Percentiles rank a stretch among this genome's conserved stretches.
Conservation (phyloP, 2,797 vertebrate species). For the Argentina silus region DNA sequence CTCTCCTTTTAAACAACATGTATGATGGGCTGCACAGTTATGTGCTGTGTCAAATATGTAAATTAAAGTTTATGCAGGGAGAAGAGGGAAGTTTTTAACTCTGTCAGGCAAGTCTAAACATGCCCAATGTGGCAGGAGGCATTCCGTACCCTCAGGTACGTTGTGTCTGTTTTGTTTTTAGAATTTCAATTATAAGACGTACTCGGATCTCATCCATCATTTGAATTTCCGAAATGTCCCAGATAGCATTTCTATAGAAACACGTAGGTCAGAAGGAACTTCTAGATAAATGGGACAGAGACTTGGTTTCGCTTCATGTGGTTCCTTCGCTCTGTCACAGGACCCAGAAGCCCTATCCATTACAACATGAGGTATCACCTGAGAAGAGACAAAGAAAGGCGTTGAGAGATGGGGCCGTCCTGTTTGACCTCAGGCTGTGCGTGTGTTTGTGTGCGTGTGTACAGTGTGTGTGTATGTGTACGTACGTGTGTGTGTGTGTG, state of each 20-base stretch:
- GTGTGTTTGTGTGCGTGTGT: not conserved
- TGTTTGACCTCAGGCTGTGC: conserved; percentile 43
- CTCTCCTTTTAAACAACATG: not conserved
- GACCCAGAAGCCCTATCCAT: conserved; percentile 62
- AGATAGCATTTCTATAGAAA: conserved; percentile 25
- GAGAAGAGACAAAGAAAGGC: conserved; percentile 45
- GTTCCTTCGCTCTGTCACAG: conserved; percentile 34
- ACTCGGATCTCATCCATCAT: conserved; percentile 4
- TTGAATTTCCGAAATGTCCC: conserved; percentile 17
- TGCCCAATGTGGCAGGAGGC: not conserved
- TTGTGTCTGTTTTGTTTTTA: not conserved
- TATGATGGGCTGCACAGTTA: too few relatives aligned
- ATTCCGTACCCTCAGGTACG: not conserved
- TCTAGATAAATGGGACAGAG: conserved; percentile 36
- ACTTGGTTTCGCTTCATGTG: conserved; percentile 33
- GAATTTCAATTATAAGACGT: not conserved
- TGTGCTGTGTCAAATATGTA: conserved; percentile 15
- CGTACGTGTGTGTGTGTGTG: conserved; percentile 17
- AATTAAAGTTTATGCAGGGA: not conserved
- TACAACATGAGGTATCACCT: conserved; percentile 60
- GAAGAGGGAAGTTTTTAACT: conserved; percentile 3
- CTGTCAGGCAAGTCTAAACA: not conserved
- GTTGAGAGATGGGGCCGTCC: conserved; percentile 39
- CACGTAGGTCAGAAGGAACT: conserved; percentile 22
- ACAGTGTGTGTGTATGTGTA: conserved; percentile 15